These are phyloP conservation scores for Cichlasoma orientale DNA, from an alignment of 2,797 vertebrate species.

Conservation along the genomic window DNA sequence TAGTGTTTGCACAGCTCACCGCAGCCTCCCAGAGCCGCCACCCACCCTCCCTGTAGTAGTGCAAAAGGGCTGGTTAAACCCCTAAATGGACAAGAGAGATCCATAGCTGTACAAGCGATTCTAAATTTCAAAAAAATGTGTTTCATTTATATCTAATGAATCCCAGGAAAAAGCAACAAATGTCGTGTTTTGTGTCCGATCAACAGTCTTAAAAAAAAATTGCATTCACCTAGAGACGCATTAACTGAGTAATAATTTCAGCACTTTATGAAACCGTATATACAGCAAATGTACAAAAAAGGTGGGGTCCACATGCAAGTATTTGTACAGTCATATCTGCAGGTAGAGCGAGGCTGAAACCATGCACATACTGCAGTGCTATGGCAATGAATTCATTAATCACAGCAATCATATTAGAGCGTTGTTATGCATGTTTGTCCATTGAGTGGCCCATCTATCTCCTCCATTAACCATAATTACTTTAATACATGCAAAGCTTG, in stretches of 20 bases:
- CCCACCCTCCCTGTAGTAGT: constrained; percentile 39
- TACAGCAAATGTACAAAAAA: background rate
- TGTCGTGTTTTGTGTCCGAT: background rate
- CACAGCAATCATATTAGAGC: constrained; percentile 49
- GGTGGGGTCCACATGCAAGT: background rate
- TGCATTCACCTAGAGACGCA: background rate
- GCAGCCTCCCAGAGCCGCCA: constrained; percentile 45
- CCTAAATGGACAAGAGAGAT: constrained; percentile 18
- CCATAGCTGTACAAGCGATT: constrained; percentile 23
- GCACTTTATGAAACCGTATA: background rate
- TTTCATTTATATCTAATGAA: constrained; percentile 1
- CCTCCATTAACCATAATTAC: constrained; percentile 64
- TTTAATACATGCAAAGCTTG: constrained; percentile 64
- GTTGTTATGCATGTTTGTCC: constrained; percentile 58
- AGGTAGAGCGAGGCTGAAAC: constrained; percentile 6
- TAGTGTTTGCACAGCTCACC: constrained; percentile 64
- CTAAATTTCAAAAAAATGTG: background rate
- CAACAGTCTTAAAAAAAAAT: background rate
- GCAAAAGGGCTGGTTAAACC: constrained; percentile 7
- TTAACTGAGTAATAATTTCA: background rate
- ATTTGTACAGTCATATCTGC: background rate
- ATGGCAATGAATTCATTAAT: constrained; percentile 39
- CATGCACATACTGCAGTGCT: background rate
- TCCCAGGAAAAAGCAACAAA: background rate
- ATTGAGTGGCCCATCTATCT: constrained; percentile 60